Percentiles rank a stretch among this genome's conserved stretches.
phyloP scores from a whole-genome alignment of 2,888 invertebrate genomes.

The Metallyticus violacea region DNA sequence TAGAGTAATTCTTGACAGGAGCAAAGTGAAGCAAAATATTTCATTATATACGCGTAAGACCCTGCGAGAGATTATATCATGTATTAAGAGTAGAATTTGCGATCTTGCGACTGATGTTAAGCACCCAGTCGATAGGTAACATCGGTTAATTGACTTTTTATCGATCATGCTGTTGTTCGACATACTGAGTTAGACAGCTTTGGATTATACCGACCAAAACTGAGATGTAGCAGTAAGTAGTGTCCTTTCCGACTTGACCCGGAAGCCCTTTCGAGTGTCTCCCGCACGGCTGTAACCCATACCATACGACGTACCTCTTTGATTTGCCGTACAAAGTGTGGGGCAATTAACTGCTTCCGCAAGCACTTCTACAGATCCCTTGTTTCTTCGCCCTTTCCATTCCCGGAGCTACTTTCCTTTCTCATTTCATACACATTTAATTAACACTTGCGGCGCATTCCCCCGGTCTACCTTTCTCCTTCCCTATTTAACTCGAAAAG shows the following conservation, averaged over 20 bases:
- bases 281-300: background rate
- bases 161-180: background rate
- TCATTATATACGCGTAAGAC: too few species aligned
- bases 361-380: background rate
- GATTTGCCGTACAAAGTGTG: constrained; percentile 15
- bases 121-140: too few species aligned
- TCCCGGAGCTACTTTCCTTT: constrained; percentile 4
- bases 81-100: too few species aligned
- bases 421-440: constrained; percentile 25
- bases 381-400: background rate
- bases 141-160: background rate
- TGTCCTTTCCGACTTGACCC: background rate
- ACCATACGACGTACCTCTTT: constrained; percentile 17
- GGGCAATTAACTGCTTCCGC: constrained; percentile 27
- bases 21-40: too few species aligned
- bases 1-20: too few species aligned
- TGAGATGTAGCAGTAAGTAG: background rate
- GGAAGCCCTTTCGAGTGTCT: background rate
- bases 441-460: constrained; percentile 27
- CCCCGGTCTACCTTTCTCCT: background rate
- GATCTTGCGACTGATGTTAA: too few species aligned
- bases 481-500: constrained; percentile 19
- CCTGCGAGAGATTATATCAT: too few species aligned
- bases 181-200: background rate
- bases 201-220: background rate